Evolutionary conservation across 2,113 vertebrate species (phyloP), one percentile per base, ranked within the genome.

Genomic region (Ammospiza nelsoni): DNA sequence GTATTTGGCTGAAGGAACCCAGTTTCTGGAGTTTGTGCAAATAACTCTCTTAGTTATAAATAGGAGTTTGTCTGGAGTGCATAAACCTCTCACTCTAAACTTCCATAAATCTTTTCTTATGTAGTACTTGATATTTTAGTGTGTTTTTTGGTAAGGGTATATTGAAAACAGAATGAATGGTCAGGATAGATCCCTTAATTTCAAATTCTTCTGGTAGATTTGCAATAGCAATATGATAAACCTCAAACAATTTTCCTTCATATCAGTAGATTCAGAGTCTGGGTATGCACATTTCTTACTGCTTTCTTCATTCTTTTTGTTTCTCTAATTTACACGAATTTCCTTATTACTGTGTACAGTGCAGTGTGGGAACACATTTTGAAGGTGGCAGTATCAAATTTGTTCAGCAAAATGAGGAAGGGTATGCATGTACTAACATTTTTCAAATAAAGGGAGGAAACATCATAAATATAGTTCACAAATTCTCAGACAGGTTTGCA

Each of bases 401-500:
- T 77, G 68, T 91, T 79, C 14, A 75, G 31, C 29, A 2, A 77
- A 75, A 80, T 20, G 17, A n/a, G 73, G n/a, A 79, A 46, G 9
- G 14, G 27, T 68, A 23, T 37, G 29, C 0, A 1, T 22, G 4
- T 57, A 51, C 31, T 63, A 46, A 46, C 9, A 15, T 67, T 94
- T 92, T 91, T 87, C 43, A 81, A 81, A 62, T 58, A 65, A 61
- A 89, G 55, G 35, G 87, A 96, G 71, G 43, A 95, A 93, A 77
- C 57, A 35, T 83, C 46, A 77, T 81, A 94, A 91, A 75, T 48
- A 21, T n/a, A 82, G 79, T 80, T 96, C 89, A 94, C 75, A 94
- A 95, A 91, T 92, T 93, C 87, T 95, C 82, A 95, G 93, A 80
- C 72, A 85, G 74, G 29, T 93, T 95, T 97, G 83, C 91, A 79